Conservation (phyloP, 2,113 vertebrate genomes). For the Sturnus vulgaris region DNA sequence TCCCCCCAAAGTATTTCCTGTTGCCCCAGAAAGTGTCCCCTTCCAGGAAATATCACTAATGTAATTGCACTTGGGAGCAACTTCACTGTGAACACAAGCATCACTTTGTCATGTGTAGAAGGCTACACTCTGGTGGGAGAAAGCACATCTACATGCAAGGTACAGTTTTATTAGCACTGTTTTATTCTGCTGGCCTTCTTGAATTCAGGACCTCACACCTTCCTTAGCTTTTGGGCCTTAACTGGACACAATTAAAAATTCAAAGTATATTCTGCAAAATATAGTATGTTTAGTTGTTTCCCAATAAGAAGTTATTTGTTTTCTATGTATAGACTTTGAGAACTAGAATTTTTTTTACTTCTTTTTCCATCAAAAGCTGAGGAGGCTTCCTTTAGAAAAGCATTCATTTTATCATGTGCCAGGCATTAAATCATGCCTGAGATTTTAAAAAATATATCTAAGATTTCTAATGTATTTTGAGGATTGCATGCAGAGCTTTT, state of each 20-base stretch:
- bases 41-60: slow-evolving; percentile 75
- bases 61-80: slow-evolving; percentile 73
- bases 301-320: not conserved
- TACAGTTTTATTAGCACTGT: slow-evolving; percentile 28
- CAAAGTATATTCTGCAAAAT: not conserved
- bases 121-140: slow-evolving; percentile 83
- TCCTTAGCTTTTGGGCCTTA: not conserved
- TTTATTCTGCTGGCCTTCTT: not conserved
- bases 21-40: slow-evolving; percentile 75
- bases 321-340: not conserved
- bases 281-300: not conserved
- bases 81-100: slow-evolving; percentile 79
- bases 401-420: not conserved
- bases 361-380: not conserved
- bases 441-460: not conserved
- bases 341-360: not conserved
- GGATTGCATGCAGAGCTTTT: not conserved
- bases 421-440: not conserved
- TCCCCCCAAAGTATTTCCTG: slow-evolving; percentile 83
- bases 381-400: not conserved
- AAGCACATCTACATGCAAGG: slow-evolving; percentile 82
- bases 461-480: not conserved
- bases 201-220: not conserved
- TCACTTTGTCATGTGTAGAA: slow-evolving; percentile 80
- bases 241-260: not conserved